phyloP scores from a whole-genome alignment of 2,113 vertebrate genomes.

The Eleginops maclovinus region DNA sequence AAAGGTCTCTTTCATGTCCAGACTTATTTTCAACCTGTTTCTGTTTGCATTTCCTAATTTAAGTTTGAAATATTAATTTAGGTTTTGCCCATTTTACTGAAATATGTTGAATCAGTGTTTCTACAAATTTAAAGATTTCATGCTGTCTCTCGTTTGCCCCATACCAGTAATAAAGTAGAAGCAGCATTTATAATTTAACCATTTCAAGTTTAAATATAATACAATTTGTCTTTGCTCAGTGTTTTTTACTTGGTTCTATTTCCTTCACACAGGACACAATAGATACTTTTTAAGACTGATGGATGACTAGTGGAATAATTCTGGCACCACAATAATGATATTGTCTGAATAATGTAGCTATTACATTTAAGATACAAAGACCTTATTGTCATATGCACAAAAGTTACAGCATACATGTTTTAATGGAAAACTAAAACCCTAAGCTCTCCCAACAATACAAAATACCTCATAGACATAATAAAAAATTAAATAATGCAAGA shows the following conservation, averaged over 20 bases:
- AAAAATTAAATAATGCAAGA: too few species aligned
- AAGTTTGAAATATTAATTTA: neutral
- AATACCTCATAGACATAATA: too few species aligned
- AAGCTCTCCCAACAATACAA: too few species aligned
- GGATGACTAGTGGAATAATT: neutral
- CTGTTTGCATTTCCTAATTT: neutral
- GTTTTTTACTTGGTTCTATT: neutral
- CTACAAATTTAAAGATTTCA: too few species aligned
- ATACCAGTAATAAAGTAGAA: neutral
- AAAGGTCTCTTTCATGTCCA: neutral
- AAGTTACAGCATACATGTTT: too few species aligned
- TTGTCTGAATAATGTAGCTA: neutral
- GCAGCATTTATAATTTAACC: neutral
- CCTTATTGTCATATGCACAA: too few species aligned
- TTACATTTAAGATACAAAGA: too few species aligned
- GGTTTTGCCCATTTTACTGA: neutral
- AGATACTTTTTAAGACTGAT: neutral
- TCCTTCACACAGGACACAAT: neutral
- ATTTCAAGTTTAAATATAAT: neutral
- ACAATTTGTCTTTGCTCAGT: neutral
- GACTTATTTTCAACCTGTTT: neutral
- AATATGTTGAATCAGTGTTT: neutral
- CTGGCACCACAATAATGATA: neutral
- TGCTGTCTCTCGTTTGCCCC: neutral
- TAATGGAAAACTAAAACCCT: too few species aligned